Conservation (phyloP, 2,888 invertebrate species). For the Pandemis cinnamomeana region DNA sequence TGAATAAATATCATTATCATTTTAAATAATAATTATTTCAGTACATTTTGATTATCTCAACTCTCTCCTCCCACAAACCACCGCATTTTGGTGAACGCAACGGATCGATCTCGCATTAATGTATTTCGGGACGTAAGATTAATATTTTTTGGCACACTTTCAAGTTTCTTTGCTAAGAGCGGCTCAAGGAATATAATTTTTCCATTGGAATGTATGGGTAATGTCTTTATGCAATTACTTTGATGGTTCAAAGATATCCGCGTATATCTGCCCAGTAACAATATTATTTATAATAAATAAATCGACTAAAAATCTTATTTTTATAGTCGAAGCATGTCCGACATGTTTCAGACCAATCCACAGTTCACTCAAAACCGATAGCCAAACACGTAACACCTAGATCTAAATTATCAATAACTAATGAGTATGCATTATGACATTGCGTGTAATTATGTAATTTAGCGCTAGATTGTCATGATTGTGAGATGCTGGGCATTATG, state of each 20-base stretch:
- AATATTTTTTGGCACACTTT: conserved; percentile 81
- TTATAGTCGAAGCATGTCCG: not conserved
- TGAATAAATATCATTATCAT: no score
- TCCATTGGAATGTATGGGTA: conserved; percentile 33
- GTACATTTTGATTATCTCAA: not conserved
- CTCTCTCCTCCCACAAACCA: conserved; percentile 1
- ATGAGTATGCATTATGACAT: not conserved
- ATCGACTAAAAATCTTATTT: no score
- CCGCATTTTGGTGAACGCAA: conserved; percentile 42
- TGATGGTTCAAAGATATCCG: not conserved
- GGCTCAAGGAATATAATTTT: conserved; percentile 33
- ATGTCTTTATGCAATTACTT: conserved; percentile 17
- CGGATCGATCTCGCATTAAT: conserved; percentile 77
- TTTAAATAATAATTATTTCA: not conserved
- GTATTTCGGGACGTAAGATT: conserved; percentile 76
- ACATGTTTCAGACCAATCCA: no score
- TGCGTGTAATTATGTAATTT: not conserved
- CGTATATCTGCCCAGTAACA: no score
- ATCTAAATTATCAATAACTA: not conserved
- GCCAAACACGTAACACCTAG: not conserved
- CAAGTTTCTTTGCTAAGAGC: conserved; percentile 59
- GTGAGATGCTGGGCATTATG: not conserved
- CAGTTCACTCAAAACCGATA: no score
- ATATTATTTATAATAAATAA: no score
- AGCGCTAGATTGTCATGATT: not conserved